These are phyloP conservation scores for Erithacus rubecula DNA, from an alignment of 2,797 vertebrate genomes.

Conservation along the genomic window DNA sequence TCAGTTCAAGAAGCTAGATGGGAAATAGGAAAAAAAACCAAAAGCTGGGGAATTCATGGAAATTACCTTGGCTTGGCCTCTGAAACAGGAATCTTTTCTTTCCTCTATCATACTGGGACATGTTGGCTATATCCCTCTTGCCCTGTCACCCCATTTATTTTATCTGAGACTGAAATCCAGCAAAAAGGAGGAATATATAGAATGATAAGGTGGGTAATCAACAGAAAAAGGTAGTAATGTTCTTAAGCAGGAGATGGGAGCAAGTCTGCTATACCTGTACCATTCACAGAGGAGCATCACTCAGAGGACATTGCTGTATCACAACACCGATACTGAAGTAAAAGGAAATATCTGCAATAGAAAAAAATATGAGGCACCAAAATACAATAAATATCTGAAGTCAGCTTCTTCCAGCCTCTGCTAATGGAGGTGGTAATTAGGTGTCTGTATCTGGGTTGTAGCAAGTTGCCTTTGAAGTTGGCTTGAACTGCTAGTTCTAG, in stretches of 20 bases:
- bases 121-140: background rate
- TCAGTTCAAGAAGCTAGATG: background rate
- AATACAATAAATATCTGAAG: background rate
- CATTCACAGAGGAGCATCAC: background rate
- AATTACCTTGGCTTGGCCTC: background rate
- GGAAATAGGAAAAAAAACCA: background rate
- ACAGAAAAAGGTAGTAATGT: background rate
- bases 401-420: background rate
- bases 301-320: background rate
- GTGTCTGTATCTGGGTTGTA: background rate
- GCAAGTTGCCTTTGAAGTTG: background rate
- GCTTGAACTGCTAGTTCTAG: background rate
- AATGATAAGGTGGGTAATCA: background rate
- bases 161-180: background rate
- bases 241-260: background rate
- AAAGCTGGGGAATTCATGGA: background rate
- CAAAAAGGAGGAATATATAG: background rate
- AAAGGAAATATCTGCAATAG: background rate
- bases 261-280: background rate
- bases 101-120: background rate
- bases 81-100: background rate
- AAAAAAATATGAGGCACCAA: background rate
- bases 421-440: background rate
- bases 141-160: background rate
- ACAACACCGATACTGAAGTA: background rate